Percentiles rank a stretch among this genome's conserved stretches.
Evolutionary conservation across 1,140 invertebrate genomes (phyloP).

Genomic region (Sesamia nonagrioides): DNA sequence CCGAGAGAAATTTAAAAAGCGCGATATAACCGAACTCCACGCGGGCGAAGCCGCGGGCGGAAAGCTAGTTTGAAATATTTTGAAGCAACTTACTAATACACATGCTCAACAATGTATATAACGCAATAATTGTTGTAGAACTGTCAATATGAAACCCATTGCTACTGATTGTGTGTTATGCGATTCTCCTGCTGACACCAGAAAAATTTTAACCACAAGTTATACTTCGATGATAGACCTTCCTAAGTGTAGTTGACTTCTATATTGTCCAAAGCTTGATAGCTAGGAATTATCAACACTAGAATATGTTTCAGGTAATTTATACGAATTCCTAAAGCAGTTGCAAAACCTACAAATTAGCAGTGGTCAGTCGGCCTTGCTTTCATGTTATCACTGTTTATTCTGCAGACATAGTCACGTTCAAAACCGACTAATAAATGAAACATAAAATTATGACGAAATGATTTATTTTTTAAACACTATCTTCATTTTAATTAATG

Average conservation of each 20-base stretch:
- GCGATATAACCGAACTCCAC: too few relatives aligned
- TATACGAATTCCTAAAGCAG: constrained; percentile 39
- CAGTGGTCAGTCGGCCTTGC: constrained; percentile 34
- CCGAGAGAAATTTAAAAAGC: too few relatives aligned
- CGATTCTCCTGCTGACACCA: too few relatives aligned
- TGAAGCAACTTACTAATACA: too few relatives aligned
- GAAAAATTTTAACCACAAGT: not conserved
- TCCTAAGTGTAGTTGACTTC: too few relatives aligned
- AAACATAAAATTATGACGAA: not conserved
- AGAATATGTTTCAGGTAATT: constrained; percentile 1
- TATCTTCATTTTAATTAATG: not conserved
- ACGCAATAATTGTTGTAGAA: too few relatives aligned
- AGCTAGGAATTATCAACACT: not conserved
- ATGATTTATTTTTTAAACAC: not conserved
- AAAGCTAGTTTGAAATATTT: too few relatives aligned
- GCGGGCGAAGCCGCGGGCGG: too few relatives aligned
- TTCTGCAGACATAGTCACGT: constrained; percentile 2
- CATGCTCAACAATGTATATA: too few relatives aligned
- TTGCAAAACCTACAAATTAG: constrained; percentile 35
- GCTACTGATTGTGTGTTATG: too few relatives aligned
- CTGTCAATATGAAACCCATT: too few relatives aligned
- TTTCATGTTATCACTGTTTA: constrained; percentile 44
- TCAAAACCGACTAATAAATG: constrained; percentile 1
- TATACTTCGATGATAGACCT: too few relatives aligned
- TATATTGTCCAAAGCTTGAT: not conserved